Conservation (phyloP, 1,140 invertebrate genomes). For the Lamellibrachia luymesi region DNA sequence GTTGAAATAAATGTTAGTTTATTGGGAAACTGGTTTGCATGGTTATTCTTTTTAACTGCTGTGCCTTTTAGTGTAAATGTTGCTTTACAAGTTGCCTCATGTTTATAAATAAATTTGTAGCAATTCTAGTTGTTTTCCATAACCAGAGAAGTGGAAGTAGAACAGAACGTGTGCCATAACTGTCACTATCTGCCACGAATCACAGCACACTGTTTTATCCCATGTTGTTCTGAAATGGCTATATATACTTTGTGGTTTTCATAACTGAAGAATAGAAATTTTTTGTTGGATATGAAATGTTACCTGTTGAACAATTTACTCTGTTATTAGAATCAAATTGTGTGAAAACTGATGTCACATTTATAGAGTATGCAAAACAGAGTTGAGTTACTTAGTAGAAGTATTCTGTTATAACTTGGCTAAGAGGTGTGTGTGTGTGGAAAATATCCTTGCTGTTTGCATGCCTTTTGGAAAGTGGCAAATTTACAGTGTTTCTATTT, state of each 20-base stretch:
- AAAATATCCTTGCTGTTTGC: background rate
- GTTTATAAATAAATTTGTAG: background rate
- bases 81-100: background rate
- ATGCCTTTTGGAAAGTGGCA: background rate
- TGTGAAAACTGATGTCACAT: background rate
- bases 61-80: conserved; percentile 1
- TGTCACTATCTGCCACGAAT: background rate
- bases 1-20: background rate
- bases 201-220: background rate
- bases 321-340: background rate
- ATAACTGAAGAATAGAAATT: background rate
- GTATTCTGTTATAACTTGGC: background rate
- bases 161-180: background rate
- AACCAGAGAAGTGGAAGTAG: background rate
- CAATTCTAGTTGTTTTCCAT: background rate
- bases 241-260: background rate
- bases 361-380: background rate
- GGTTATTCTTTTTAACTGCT: background rate
- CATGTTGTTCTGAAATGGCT: background rate
- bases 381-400: background rate
- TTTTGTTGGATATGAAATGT: background rate
- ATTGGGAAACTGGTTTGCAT: background rate
- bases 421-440: background rate
- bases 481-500: background rate
- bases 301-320: background rate